phyloP scores from a whole-genome alignment of 2,888 invertebrate species.

The Eupithecia subumbrata region DNA sequence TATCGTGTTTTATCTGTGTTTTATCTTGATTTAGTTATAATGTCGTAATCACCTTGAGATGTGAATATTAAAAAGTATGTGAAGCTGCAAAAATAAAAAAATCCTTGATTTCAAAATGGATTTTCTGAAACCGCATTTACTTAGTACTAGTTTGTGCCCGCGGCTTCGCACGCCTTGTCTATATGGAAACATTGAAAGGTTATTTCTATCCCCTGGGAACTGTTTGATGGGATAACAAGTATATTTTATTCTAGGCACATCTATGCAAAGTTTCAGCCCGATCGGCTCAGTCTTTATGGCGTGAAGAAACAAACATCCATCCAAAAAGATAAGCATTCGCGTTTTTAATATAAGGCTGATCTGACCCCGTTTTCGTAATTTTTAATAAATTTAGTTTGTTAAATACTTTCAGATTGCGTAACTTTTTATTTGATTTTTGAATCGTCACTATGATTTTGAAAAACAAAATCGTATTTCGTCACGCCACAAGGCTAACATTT shows the following conservation, averaged over 20 bases:
- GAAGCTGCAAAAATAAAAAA: background rate
- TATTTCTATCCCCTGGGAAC: no score
- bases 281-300: no score
- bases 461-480: background rate
- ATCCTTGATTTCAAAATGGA: constrained; percentile 10
- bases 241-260: no score
- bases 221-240: no score
- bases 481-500: background rate
- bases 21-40: background rate
- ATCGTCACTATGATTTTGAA: background rate
- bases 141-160: background rate
- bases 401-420: background rate
- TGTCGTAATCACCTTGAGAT: constrained; percentile 3
- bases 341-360: background rate
- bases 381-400: background rate
- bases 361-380: background rate
- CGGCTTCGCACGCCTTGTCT: no score
- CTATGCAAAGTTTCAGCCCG: no score
- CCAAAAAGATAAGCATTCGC: no score
- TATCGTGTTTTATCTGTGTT: background rate
- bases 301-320: no score
- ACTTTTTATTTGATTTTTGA: background rate
- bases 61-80: background rate
- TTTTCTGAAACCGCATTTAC: background rate
- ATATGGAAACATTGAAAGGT: no score